Conservation (phyloP, 2,797 vertebrate species). For the Sebastes diploproa region DNA sequence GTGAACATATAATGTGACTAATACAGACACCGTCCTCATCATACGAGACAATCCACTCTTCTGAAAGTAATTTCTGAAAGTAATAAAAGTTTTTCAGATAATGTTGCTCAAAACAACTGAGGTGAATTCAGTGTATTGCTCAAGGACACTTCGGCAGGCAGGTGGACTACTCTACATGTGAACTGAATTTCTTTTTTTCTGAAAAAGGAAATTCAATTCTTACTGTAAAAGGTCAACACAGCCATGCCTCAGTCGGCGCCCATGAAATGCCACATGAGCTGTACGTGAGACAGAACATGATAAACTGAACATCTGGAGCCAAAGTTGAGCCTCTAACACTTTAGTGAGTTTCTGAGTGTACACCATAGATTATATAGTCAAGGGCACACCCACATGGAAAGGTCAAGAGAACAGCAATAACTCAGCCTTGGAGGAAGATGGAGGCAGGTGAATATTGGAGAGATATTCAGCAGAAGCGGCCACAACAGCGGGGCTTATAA, state of each 20-base stretch:
- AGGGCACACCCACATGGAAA: constrained; percentile 13
- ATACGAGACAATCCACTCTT: not conserved
- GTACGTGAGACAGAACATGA: constrained; percentile 3
- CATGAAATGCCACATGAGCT: constrained; percentile 39
- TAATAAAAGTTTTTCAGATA: not conserved
- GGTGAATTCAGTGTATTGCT: not conserved
- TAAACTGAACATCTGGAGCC: not conserved
- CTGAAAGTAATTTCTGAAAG: not conserved
- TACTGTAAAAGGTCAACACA: constrained; percentile 35
- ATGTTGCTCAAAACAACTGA: not conserved
- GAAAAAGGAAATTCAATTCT: constrained; percentile 20
- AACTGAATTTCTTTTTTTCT: not conserved
- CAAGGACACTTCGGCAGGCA: not conserved
- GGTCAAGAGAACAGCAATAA: constrained; percentile 48
- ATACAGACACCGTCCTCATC: not conserved
- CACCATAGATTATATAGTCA: not conserved
- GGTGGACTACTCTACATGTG: not conserved
- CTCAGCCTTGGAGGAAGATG: constrained; percentile 26
- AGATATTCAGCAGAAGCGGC: constrained; percentile 1
- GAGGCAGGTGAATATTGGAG: constrained; percentile 19
- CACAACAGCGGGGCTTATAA: not conserved
- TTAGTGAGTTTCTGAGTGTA: constrained; percentile 1
- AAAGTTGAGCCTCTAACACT: not conserved
- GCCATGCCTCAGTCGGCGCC: not conserved
- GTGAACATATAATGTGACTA: not conserved